phyloP scores from a whole-genome alignment of 2,113 vertebrate species.

The Hemibagrus wyckioides region DNA sequence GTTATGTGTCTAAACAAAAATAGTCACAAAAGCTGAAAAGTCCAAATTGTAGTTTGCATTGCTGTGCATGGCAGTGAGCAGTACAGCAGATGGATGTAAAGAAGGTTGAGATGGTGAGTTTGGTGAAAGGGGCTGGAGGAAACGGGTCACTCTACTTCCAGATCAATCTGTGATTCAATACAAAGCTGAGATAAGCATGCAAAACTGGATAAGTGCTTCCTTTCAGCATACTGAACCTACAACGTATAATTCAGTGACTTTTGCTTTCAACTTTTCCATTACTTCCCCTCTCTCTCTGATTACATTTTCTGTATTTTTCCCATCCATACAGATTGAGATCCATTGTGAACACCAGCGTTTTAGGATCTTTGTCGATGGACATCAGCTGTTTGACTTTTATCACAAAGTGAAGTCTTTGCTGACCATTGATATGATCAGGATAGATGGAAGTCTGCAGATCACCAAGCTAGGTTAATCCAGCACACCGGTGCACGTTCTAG shows the following conservation, averaged over 20 bases:
- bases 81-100: constrained; percentile 24
- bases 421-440: constrained; percentile 93
- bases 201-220: constrained; percentile 45
- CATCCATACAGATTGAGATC: constrained; percentile 86
- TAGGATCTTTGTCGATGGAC: constrained; percentile 97
- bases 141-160: constrained; percentile 53
- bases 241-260: constrained; percentile 30
- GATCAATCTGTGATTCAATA: constrained; percentile 53
- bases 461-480: constrained; percentile 91
- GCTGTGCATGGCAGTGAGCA: background rate
- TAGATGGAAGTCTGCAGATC: constrained; percentile 94
- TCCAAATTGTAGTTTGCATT: constrained; percentile 6
- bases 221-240: constrained; percentile 26
- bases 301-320: constrained; percentile 9
- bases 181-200: constrained; percentile 53
- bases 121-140: constrained; percentile 36
- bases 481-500: constrained; percentile 57
- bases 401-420: constrained; percentile 92
- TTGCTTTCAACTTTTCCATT: constrained; percentile 14
- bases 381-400: constrained; percentile 99
- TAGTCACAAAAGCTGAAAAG: background rate
- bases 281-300: background rate
- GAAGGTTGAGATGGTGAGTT: constrained; percentile 36
- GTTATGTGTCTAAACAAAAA: constrained; percentile 4
- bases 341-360: constrained; percentile 97